phyloP scores from a whole-genome alignment of 1,140 invertebrate genomes.

The Lasioglossum baleicum region DNA sequence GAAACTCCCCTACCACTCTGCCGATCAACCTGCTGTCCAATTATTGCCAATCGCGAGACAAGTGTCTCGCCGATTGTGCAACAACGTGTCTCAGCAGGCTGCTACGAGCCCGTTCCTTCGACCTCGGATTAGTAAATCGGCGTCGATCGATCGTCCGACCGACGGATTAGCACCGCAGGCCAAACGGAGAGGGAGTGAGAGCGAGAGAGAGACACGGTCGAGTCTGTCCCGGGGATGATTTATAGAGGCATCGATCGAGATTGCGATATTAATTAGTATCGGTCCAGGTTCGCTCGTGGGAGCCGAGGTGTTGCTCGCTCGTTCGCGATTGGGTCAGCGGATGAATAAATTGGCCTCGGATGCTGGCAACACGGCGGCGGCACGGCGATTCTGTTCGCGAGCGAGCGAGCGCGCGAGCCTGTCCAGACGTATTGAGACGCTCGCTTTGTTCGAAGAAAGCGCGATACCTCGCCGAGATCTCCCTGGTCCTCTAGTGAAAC shows the following conservation, averaged over 20 bases:
- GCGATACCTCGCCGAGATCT: no score
- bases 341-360: neutral
- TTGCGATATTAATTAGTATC: conserved; percentile 33
- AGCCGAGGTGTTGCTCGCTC: neutral
- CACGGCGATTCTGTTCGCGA: no score
- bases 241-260: conserved; percentile 20
- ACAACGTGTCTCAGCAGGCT: conserved; percentile 9
- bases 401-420: no score
- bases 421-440: no score
- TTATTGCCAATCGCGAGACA: conserved; percentile 56
- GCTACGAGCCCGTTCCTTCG: neutral
- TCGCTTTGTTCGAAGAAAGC: no score
- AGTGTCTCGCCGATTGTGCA: conserved; percentile 43
- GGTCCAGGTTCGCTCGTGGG: neutral
- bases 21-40: conserved; percentile 51
- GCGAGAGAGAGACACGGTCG: neutral
- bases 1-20: neutral
- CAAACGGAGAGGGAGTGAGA: neutral
- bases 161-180: conserved; percentile 1
- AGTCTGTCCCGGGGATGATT: conserved; percentile 13
- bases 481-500: no score
- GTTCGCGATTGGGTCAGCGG: neutral
- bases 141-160: neutral
- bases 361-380: no score
- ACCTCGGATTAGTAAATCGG: neutral